These are phyloP conservation scores for Autographa gamma DNA, from an alignment of 2,888 invertebrate species.

Conservation along the genomic window DNA sequence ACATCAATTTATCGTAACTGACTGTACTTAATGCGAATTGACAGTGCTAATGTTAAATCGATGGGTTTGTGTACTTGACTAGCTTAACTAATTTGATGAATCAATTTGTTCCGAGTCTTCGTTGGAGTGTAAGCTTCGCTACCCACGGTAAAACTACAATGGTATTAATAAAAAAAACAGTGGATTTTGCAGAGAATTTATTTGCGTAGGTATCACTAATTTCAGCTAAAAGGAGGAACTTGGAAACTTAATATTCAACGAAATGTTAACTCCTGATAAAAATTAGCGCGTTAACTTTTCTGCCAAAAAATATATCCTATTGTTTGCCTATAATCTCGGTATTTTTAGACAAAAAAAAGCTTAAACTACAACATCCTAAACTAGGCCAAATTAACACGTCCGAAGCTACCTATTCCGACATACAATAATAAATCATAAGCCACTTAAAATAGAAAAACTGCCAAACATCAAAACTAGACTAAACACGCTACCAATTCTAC, in stretches of 20 bases:
- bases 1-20: conserved; percentile 42
- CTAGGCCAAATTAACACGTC: neutral
- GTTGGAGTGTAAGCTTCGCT: neutral
- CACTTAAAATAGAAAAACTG: neutral
- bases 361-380: too few relatives aligned
- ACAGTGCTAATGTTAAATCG: conserved; percentile 30
- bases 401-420: neutral
- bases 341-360: too few relatives aligned
- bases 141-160: conserved; percentile 1
- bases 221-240: neutral
- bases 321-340: too few relatives aligned
- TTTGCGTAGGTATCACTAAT: neutral
- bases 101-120: neutral
- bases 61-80: neutral
- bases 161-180: neutral
- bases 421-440: neutral
- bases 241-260: too few relatives aligned
- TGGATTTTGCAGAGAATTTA: neutral
- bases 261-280: too few relatives aligned
- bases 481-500: conserved; percentile 6
- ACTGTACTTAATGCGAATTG: conserved; percentile 40
- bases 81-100: conserved; percentile 1
- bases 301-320: too few relatives aligned
- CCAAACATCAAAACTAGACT: conserved; percentile 44
- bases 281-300: too few relatives aligned